A percentile compares a stretch with the other conserved stretches of the same genome.
Evolutionary conservation across 1,140 invertebrate genomes (phyloP).

Genomic region (Pseudoatta argentina): DNA sequence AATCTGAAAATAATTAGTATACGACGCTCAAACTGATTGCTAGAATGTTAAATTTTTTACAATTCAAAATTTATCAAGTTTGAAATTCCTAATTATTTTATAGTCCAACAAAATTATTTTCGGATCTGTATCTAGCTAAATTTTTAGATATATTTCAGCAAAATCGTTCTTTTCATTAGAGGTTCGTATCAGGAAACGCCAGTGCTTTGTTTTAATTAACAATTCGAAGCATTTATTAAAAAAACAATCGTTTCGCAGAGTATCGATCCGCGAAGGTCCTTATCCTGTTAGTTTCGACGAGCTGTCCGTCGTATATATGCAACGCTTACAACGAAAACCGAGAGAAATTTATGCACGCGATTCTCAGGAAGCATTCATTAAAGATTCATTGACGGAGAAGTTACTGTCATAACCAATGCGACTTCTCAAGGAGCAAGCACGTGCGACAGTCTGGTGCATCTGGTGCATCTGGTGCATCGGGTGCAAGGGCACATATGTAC

Average conservation of each 20-base stretch:
- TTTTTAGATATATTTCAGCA: too few relatives aligned
- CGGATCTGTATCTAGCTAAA: too few relatives aligned
- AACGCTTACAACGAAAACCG: not conserved
- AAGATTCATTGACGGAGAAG: slow-evolving; percentile 24
- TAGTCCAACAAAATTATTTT: too few relatives aligned
- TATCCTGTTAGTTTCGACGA: not conserved
- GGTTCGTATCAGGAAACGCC: not conserved
- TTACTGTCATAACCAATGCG: slow-evolving; percentile 14
- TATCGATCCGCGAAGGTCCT: not conserved
- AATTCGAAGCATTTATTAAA: not conserved
- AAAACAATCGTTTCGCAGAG: slow-evolving; percentile 5
- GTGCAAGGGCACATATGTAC: slow-evolving; percentile 5
- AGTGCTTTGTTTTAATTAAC: not conserved
- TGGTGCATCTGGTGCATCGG: not conserved
- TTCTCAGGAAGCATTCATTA: slow-evolving; percentile 25
- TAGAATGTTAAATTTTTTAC: too few relatives aligned
- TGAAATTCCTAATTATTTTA: too few relatives aligned
- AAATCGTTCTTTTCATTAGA: too few relatives aligned
- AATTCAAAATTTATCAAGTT: too few relatives aligned
- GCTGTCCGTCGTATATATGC: not conserved
- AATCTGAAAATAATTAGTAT: too few relatives aligned
- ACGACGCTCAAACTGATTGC: too few relatives aligned
- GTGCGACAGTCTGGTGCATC: slow-evolving; percentile 17
- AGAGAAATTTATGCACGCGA: not conserved
- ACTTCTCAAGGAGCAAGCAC: slow-evolving; percentile 7